Conservation (phyloP, 1,140 invertebrate species). For the Euwallacea fornicatus region DNA sequence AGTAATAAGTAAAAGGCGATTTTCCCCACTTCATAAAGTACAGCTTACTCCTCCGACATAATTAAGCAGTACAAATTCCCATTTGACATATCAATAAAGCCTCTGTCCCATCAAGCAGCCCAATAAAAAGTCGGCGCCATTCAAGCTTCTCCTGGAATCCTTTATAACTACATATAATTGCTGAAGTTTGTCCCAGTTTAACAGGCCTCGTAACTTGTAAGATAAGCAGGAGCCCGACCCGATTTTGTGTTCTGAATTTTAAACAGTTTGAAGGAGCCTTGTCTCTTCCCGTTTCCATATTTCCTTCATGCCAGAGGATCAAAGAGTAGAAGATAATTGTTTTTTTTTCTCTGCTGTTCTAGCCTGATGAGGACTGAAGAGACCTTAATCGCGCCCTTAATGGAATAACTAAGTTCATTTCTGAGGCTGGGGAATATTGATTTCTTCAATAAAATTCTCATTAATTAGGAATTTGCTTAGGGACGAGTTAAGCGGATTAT, state of each 20-base stretch:
- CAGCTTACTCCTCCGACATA: too few species aligned
- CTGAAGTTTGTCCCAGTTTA: slow-evolving; percentile 34
- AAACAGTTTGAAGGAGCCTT: slow-evolving; percentile 18
- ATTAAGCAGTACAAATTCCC: neutral
- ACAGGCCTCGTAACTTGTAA: slow-evolving; percentile 31
- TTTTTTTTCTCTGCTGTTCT: too few species aligned
- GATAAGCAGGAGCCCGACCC: slow-evolving; percentile 30
- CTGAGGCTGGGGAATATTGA: neutral
- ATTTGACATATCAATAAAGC: slow-evolving; percentile 4
- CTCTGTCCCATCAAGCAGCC: neutral
- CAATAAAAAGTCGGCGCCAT: slow-evolving; percentile 10
- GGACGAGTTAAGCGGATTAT: slow-evolving; percentile 2
- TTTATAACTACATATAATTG: slow-evolving; percentile 36
- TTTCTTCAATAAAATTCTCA: neutral
- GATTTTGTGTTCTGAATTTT: slow-evolving; percentile 34
- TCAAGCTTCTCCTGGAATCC: slow-evolving; percentile 23
- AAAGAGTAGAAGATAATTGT: too few species aligned
- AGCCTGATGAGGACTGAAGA: too few species aligned
- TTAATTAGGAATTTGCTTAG: slow-evolving; percentile 4
- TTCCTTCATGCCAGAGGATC: neutral
- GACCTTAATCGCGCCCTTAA: too few species aligned
- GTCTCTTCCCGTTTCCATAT: slow-evolving; percentile 9
- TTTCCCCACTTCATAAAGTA: too few species aligned
- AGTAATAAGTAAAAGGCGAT: too few species aligned
- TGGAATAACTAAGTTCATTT: too few species aligned